Percentiles rank a stretch among this genome's conserved stretches.
Evolutionary conservation across 2,113 vertebrate species (phyloP).

Genomic region (Collichthys lucidus): DNA sequence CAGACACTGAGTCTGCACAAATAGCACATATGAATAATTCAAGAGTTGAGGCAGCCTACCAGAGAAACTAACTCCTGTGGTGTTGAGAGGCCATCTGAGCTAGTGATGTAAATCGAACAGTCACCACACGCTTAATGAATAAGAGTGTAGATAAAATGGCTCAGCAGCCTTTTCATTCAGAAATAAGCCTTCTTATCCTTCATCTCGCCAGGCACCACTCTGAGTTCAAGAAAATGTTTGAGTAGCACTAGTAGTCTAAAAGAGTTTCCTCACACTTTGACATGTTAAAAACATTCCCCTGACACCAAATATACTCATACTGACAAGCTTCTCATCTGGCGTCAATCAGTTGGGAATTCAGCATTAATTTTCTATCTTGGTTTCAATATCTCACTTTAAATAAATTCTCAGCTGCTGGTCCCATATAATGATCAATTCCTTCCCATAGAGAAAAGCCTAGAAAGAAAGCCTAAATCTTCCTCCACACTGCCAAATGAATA

Average conservation of each 20-base stretch:
- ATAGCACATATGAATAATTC: constrained; percentile 73
- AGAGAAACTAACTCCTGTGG: constrained; percentile 49
- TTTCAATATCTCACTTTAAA: constrained; percentile 9
- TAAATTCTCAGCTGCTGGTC: background rate
- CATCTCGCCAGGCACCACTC: constrained; percentile 25
- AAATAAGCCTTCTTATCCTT: constrained; percentile 43
- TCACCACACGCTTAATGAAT: constrained; percentile 59
- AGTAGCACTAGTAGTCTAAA: constrained; percentile 10
- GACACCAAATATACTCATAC: background rate
- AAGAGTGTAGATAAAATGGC: constrained; percentile 51
- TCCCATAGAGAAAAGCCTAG: background rate
- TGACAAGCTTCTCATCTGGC: background rate
- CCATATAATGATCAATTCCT: background rate
- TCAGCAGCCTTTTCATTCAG: constrained; percentile 50
- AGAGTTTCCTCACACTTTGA: constrained; percentile 25
- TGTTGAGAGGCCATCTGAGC: constrained; percentile 54
- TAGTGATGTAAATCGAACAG: constrained; percentile 49
- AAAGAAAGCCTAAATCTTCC: constrained; percentile 5
- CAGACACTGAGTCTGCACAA: background rate
- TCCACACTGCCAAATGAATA: background rate
- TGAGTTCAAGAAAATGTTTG: constrained; percentile 20
- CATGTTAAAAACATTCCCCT: constrained; percentile 9
- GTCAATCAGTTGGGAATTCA: constrained; percentile 13
- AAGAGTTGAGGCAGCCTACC: constrained; percentile 45
- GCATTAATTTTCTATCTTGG: constrained; percentile 24